These are phyloP conservation scores for Laticauda laticaudata DNA, from an alignment of 2,113 vertebrate genomes.

Conservation along the genomic window DNA sequence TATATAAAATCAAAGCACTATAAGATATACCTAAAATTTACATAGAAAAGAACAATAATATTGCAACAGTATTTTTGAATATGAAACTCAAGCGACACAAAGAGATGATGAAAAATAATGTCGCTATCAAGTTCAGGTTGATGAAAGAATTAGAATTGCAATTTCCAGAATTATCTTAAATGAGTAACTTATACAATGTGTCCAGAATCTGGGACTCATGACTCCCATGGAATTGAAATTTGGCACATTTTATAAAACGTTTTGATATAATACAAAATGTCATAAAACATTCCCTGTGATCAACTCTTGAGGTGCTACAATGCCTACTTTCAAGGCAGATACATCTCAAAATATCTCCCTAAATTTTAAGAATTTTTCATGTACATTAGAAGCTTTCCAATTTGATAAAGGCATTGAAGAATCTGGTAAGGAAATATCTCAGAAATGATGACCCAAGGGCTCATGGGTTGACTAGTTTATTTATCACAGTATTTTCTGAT, in stretches of 20 bases:
- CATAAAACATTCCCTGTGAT: not conserved
- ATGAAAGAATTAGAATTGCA: not conserved
- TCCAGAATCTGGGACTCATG: not conserved
- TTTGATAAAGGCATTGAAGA: not conserved
- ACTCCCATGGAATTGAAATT: not conserved
- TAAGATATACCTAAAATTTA: not conserved
- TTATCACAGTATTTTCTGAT: not conserved
- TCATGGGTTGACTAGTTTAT: not conserved
- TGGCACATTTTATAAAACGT: not conserved
- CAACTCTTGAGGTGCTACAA: not conserved
- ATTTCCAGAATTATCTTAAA: not conserved
- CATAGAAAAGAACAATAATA: not conserved
- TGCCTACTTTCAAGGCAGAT: not conserved
- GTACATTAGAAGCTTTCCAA: not conserved
- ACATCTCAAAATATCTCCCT: not conserved
- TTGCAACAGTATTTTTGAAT: not conserved
- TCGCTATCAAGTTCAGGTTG: not conserved
- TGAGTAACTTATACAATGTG: not conserved
- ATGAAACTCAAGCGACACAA: not conserved
- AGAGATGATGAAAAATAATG: not conserved
- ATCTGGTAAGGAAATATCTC: not conserved
- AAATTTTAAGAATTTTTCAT: not conserved
- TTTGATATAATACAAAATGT: not conserved
- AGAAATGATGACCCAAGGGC: not conserved
- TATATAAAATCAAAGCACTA: not conserved